These are phyloP conservation scores for Terrapene triunguis DNA, from an alignment of 2,113 vertebrate genomes.

Conservation along the genomic window DNA sequence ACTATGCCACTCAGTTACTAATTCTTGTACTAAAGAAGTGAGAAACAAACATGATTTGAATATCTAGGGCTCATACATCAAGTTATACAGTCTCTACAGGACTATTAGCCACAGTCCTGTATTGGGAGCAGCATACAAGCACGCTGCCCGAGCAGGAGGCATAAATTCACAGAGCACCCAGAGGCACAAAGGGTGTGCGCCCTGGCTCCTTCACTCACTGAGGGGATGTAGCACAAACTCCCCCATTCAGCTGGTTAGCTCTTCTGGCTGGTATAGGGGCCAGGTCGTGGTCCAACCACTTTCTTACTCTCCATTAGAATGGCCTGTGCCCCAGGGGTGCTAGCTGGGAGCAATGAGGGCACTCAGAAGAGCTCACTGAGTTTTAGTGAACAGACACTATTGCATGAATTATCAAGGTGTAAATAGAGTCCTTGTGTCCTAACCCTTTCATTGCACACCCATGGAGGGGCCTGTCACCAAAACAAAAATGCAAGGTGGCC, in stretches of 20 bases:
- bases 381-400: no score
- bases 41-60: neutral
- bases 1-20: neutral
- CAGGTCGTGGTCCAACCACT: neutral
- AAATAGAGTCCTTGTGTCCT: neutral
- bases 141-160: neutral
- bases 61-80: accelerated
- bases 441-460: neutral
- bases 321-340: neutral
- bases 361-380: no score
- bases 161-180: neutral
- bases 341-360: no score
- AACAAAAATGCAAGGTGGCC: neutral
- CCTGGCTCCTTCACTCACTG: neutral
- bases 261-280: neutral
- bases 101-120: neutral
- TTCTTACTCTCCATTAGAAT: neutral
- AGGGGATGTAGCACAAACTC: neutral
- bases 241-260: neutral
- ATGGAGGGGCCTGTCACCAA: neutral
- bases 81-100: neutral
- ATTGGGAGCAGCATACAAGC: neutral
- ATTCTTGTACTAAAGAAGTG: neutral
- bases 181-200: neutral
- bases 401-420: accelerated